Percentiles rank a stretch among this genome's conserved stretches.
Conservation (phyloP, 1,140 invertebrate species). For the Lucilia sericata region DNA sequence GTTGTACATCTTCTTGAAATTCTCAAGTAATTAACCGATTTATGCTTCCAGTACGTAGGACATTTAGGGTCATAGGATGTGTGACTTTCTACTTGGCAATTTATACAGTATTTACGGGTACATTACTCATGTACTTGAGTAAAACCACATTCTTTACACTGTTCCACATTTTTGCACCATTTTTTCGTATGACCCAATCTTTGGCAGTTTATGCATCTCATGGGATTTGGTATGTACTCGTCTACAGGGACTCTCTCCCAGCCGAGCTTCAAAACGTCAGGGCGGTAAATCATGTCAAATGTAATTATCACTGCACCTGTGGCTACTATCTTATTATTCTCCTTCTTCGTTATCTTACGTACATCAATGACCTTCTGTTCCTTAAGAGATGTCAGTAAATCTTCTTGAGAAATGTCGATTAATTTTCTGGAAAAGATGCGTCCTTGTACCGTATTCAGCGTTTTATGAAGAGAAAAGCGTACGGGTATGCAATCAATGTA, state of each 20-base stretch:
- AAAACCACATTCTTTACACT: background rate
- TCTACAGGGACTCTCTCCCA: background rate
- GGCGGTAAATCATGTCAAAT: background rate
- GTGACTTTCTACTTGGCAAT: background rate
- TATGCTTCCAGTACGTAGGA: background rate
- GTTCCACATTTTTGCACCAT: background rate
- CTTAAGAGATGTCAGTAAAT: background rate
- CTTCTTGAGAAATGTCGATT: background rate
- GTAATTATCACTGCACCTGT: background rate
- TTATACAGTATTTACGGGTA: background rate
- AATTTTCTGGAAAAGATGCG: background rate
- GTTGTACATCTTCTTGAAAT: background rate
- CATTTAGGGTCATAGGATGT: background rate
- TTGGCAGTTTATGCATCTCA: background rate
- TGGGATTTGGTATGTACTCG: background rate
- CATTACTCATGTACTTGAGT: background rate
- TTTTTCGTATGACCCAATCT: background rate
- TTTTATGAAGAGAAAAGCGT: too few species aligned
- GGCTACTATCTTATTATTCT: background rate
- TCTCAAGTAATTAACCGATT: background rate
- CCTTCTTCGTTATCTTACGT: background rate
- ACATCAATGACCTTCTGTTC: background rate
- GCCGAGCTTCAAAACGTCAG: background rate
- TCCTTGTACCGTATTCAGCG: too few species aligned
- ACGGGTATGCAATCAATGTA: too few species aligned